Evolutionary conservation across 2,888 invertebrate genomes (phyloP), one percentile per base, ranked within the genome.

Genomic region (Galerucella nymphaeae): DNA sequence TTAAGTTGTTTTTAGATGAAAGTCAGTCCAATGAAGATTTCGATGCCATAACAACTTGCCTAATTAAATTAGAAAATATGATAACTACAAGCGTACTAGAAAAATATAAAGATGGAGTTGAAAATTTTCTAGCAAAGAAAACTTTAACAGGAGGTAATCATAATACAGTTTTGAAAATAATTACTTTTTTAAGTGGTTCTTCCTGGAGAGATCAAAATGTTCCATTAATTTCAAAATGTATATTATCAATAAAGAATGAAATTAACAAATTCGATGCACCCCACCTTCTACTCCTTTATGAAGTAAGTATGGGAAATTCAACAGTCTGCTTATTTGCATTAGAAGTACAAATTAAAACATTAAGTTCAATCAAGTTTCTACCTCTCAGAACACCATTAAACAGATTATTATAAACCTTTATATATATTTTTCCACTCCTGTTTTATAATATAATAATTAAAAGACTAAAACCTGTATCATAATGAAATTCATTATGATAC

Each of bases 111-210:
- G 50, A 68, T 1, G 86, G 86, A 78, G 79, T 88, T 0, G 59
- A 76, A 1, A 59, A 83, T 18, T 76, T 89, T 16, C 75, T 89
- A 42, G 76, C 83, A 0, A 74, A 74, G 1, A 81, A 83, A 6
- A 74, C 78, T 6, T 74, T 89, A 3, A 83, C 79, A 58, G 77
- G 77, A 14, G 67, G 74, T 8, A 75, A 85, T 74, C 78, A 79
- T 65, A 77, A 79, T 73, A 67, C 78, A 45, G 75, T 87, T 23
- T 73, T 87, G 45, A 86, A 84, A 79, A 81, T 84, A 55, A 75
- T 85, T 5, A 76, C 85, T 68, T 86, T 89, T 81, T 83, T 90
- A 23, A 89, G 87, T 80, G 82, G 86, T 76, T 85, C 88, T 2
- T 80, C 82, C 3, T 90, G 89, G 89, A 86, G 88, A 8, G 79